Percentiles rank a stretch among this genome's conserved stretches.
Evolutionary conservation across 2,888 invertebrate genomes (phyloP).

Genomic region (Seira ritae): DNA sequence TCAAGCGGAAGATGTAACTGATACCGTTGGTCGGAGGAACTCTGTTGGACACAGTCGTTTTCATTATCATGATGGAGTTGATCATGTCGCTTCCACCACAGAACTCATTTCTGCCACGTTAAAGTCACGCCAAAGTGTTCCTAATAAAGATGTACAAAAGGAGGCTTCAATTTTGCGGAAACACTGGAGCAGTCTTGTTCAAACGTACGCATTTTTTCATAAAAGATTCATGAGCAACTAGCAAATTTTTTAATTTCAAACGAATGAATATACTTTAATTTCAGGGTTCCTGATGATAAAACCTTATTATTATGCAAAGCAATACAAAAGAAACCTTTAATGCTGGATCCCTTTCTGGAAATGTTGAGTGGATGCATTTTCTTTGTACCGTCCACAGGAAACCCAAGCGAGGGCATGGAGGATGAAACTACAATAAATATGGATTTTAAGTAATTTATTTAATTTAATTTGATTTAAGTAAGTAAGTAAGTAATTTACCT

Average conservation of each 20-base stretch:
- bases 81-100: slow-evolving; percentile 49
- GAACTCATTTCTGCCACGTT: slow-evolving; percentile 39
- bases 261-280: too few species aligned
- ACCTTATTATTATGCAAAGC: slow-evolving; percentile 37
- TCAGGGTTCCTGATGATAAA: slow-evolving; percentile 43
- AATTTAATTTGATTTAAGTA: too few species aligned
- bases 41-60: slow-evolving; percentile 1
- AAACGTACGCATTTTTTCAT: slow-evolving; percentile 31
- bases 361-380: slow-evolving; percentile 48
- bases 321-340: slow-evolving; percentile 52
- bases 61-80: slow-evolving; percentile 29
- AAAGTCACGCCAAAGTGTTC: slow-evolving; percentile 30
- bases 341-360: slow-evolving; percentile 50
- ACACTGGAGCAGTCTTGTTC: slow-evolving; percentile 46
- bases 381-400: slow-evolving; percentile 37
- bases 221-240: too few species aligned
- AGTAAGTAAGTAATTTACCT: too few species aligned
- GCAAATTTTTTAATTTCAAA: too few species aligned
- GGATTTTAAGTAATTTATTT: slow-evolving; percentile 42
- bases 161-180: slow-evolving; percentile 39
- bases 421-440: slow-evolving; percentile 56
- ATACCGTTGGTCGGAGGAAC: slow-evolving; percentile 1
- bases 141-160: slow-evolving; percentile 54
- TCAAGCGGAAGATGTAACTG: slow-evolving; percentile 29
- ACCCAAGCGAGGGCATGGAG: slow-evolving; percentile 22